Conservation (phyloP, 2,113 vertebrate species). For the Apteryx owenii region DNA sequence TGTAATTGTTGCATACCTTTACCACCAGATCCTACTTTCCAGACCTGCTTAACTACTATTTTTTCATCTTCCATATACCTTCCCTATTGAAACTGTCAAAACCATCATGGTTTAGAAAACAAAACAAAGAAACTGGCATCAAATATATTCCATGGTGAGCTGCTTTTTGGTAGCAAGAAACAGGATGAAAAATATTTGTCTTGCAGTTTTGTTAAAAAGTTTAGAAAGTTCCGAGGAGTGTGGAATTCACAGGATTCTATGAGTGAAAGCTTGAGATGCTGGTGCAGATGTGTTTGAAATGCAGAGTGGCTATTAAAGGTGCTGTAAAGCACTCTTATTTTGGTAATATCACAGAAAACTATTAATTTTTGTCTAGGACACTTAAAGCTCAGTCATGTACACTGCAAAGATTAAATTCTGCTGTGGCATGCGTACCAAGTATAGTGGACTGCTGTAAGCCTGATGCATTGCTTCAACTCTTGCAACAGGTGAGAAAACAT, state of each 20-base stretch:
- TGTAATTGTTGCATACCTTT: not conserved
- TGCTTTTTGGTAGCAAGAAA: slow-evolving; percentile 35
- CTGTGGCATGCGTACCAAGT: not conserved
- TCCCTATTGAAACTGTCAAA: not conserved
- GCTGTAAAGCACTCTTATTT: not conserved
- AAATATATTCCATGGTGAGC: not conserved
- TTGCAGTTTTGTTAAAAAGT: slow-evolving; percentile 45
- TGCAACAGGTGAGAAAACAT: not conserved
- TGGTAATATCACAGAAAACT: slow-evolving; percentile 5
- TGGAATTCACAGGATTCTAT: not conserved
- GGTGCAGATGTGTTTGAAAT: slow-evolving; percentile 50
- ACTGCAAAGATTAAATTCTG: not conserved
- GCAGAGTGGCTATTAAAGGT: not conserved
- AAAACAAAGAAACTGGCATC: not conserved
- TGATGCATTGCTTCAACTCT: not conserved
- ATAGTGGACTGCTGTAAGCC: not conserved
- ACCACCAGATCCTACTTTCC: not conserved
- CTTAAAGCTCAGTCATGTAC: not conserved
- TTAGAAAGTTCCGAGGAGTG: not conserved
- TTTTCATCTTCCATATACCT: not conserved
- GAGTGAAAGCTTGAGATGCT: slow-evolving; percentile 4
- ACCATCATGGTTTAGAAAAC: not conserved
- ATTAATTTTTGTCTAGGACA: not conserved
- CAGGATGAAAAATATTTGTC: not conserved
- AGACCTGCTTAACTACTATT: not conserved